Evolutionary conservation across 1,140 invertebrate genomes (phyloP).

Genomic region (Oryctes rhinoceros): DNA sequence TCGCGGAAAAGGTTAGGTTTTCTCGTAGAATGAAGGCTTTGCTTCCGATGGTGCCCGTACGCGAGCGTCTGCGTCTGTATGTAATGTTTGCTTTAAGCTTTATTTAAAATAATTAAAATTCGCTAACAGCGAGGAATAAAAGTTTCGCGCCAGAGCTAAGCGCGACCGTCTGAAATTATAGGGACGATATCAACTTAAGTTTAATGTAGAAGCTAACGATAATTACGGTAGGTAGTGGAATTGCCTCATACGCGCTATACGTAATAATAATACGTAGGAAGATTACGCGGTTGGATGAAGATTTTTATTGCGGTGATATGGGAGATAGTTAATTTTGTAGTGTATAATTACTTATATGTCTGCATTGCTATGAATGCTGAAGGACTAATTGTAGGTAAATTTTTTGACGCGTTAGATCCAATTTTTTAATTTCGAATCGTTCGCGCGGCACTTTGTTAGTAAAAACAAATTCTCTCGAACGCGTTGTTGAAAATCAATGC

Average conservation of each 20-base stretch:
- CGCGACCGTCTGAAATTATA: neutral
- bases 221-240: neutral
- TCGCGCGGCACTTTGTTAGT: too few species aligned
- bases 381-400: too few species aligned
- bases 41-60: neutral
- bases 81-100: constrained; percentile 26
- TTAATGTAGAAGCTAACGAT: constrained; percentile 23
- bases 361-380: too few species aligned
- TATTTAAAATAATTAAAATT: constrained; percentile 36
- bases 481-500: too few species aligned
- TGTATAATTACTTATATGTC: too few species aligned
- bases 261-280: neutral
- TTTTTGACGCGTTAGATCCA: too few species aligned
- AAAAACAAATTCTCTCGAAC: too few species aligned
- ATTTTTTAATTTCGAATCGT: too few species aligned
- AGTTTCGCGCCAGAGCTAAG: neutral
- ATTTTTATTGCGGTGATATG: too few species aligned
- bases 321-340: too few species aligned
- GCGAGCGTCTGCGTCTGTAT: neutral
- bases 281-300: too few species aligned
- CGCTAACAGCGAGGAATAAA: constrained; percentile 11
- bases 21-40: neutral
- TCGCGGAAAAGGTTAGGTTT: neutral
- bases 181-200: neutral
- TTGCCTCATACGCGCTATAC: neutral